Evolutionary conservation across 2,888 invertebrate genomes (phyloP).

Genomic region (Andrena praecox): DNA sequence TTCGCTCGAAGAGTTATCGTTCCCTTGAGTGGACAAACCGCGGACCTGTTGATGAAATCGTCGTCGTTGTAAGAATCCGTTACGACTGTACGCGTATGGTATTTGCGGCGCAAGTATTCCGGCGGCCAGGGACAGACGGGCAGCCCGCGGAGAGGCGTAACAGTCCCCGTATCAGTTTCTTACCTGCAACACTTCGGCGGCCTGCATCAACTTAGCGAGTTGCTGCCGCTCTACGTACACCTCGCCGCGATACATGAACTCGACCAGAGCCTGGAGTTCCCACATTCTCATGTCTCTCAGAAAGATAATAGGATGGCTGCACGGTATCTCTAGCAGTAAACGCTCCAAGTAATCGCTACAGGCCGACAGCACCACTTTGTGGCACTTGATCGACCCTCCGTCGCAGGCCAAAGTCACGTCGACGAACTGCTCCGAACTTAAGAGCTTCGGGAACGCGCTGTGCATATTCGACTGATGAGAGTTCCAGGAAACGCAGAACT

Average conservation of each 20-base stretch:
- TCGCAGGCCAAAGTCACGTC: slow-evolving; percentile 96
- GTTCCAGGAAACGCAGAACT: slow-evolving; percentile 93
- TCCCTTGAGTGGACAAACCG: slow-evolving; percentile 82
- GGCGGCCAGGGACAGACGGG: background rate
- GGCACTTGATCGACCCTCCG: slow-evolving; percentile 93
- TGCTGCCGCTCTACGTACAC: slow-evolving; percentile 84
- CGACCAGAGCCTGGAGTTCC: slow-evolving; percentile 83
- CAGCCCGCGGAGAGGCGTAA: too few species aligned
- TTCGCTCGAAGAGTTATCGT: slow-evolving; percentile 74
- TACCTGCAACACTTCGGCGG: slow-evolving; percentile 83
- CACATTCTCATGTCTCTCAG: slow-evolving; percentile 91
- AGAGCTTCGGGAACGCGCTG: slow-evolving; percentile 91
- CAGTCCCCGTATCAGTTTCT: too few species aligned
- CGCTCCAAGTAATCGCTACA: slow-evolving; percentile 94
- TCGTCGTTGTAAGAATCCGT: background rate
- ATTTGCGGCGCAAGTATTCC: too few species aligned
- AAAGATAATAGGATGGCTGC: slow-evolving; percentile 93
- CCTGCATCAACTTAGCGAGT: slow-evolving; percentile 82
- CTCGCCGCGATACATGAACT: slow-evolving; percentile 84
- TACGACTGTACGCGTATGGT: accelerated
- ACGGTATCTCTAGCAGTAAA: slow-evolving; percentile 93
- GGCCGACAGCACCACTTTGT: slow-evolving; percentile 94
- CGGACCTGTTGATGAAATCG: slow-evolving; percentile 76
- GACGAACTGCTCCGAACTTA: slow-evolving; percentile 92
- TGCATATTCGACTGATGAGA: slow-evolving; percentile 93